Conservation (phyloP, 2,888 invertebrate species). For the Scrobipalpa costella region DNA sequence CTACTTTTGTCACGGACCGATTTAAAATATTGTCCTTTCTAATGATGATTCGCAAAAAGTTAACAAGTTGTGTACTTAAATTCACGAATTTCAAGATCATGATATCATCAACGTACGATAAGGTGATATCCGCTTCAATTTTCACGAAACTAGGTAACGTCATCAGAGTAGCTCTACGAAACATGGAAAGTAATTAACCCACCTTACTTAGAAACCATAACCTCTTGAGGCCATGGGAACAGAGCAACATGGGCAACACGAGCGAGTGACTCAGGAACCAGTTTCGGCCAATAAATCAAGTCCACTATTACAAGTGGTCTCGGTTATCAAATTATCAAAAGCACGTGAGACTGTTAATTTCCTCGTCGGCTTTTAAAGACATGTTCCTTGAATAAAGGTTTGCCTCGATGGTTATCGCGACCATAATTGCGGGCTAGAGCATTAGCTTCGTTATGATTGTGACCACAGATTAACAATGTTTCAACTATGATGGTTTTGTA, state of each 20-base stretch:
- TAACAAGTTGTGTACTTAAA: too few species aligned
- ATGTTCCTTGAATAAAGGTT: conserved; percentile 69
- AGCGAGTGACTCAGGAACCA: conserved; percentile 60
- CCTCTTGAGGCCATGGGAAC: conserved; percentile 65
- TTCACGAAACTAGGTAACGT: neutral
- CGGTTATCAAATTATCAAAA: conserved; percentile 80
- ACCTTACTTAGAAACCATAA: conserved; percentile 45
- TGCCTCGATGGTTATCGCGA: conserved; percentile 62
- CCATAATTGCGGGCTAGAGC: conserved; percentile 72
- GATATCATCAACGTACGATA: neutral
- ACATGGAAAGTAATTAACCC: conserved; percentile 24
- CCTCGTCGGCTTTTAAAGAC: conserved; percentile 73
- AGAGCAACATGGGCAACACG: conserved; percentile 35
- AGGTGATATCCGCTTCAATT: neutral
- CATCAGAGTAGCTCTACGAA: neutral
- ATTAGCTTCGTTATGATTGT: conserved; percentile 51
- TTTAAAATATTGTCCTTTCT: too few species aligned
- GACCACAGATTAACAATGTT: conserved; percentile 42
- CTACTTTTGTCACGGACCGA: too few species aligned
- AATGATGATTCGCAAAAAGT: too few species aligned
- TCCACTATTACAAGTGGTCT: conserved; percentile 42
- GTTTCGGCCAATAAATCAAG: conserved; percentile 73
- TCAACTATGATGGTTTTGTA: conserved; percentile 39
- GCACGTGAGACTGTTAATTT: conserved; percentile 77
- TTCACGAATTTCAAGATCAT: neutral